These are phyloP conservation scores for Sinocyclocheilus rhinocerous DNA, from an alignment of 2,113 vertebrate species.

Conservation along the genomic window DNA sequence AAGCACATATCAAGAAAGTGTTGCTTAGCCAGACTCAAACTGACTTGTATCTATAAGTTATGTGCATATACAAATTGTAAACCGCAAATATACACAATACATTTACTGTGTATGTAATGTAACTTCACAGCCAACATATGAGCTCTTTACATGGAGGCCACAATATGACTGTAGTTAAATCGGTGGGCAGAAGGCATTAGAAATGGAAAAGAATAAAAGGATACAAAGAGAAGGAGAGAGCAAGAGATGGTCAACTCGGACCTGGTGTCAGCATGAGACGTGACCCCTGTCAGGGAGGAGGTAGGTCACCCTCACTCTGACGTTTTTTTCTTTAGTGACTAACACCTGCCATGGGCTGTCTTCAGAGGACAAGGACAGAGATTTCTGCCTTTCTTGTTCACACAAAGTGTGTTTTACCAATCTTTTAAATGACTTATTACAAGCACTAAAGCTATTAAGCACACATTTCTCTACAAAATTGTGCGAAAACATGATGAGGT, in stretches of 20 bases:
- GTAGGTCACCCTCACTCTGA: neutral
- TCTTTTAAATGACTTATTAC: neutral
- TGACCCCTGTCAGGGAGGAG: neutral
- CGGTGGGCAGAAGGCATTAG: neutral
- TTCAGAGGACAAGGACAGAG: conserved; percentile 11
- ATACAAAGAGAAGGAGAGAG: neutral
- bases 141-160: neutral
- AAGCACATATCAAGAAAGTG: neutral
- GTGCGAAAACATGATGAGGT: neutral
- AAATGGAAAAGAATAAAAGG: neutral
- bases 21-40: neutral
- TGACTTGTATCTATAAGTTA: neutral
- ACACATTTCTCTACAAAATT: neutral
- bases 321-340: neutral
- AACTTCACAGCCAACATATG: neutral
- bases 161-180: neutral
- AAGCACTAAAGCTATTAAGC: neutral
- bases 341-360: conserved; percentile 16
- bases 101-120: neutral
- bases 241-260: neutral
- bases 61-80: neutral
- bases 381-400: neutral
- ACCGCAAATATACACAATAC: neutral
- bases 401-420: neutral
- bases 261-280: neutral